Evolutionary conservation across 2,888 invertebrate species (phyloP), one percentile per base, ranked within the genome.

Genomic region (Mesodorylaimus sp.): DNA sequence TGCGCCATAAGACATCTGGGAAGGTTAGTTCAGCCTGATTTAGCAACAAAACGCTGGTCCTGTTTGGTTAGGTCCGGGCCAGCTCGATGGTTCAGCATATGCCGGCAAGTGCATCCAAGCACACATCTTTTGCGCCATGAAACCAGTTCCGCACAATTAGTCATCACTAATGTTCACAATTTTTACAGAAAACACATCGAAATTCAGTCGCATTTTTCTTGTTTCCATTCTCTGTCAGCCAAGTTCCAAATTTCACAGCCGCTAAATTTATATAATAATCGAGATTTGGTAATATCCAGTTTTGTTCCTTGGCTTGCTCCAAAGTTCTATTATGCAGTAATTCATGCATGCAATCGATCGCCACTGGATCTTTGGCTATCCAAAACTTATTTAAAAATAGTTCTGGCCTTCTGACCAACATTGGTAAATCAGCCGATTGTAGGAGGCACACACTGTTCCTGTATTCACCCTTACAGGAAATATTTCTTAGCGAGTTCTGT

Each of bases 191-290:
- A 21, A 39, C 41, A 21, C 41, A 39, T 39, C 21, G 10, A 39
- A 39, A 39, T n/a, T 39, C 41, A 39, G 21, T n/a, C 10, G 10
- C 7, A 7, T 39, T 39, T 10, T 7, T 21, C 41, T 5, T 7
- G n/a, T n/a, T n/a, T 21, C 5, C n/a, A 39, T 39, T 39, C 7
- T 7, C 41, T 21, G 7, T 16, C 41, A 13, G 10, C 58, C 59
- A 45, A 29, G 7, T 10, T 29, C 10, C 19, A 28, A 29, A 29
- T 10, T 27, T 23, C n/a, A 45, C 45, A 3, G 45, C 28, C 10
- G 45, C 27, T 10, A 45, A 29, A 45, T 29, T 45, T 29, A 3
- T 7, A 21, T 45, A 45, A 5, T 21, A 19, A 26, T 27, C 21
- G 5, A 29, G 27, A 29, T 45, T 39, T 7, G 21, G 10, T 10